Evolutionary conservation across 2,888 invertebrate genomes (phyloP), one percentile per base, ranked within the genome.

Genomic region (Lepidochrysops patricia): DNA sequence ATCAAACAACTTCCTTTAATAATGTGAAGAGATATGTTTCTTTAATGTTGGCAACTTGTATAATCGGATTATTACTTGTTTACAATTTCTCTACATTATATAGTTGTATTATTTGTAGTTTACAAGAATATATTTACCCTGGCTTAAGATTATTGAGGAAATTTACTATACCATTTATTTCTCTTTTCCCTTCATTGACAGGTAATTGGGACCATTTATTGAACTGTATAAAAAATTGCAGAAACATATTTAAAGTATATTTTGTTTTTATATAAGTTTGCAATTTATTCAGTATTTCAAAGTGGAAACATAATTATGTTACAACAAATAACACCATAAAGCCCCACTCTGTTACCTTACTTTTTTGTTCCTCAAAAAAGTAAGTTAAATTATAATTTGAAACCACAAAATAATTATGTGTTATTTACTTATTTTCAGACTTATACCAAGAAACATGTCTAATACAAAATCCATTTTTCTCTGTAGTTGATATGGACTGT

Each of bases 361-460:
- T n/a, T n/a, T n/a, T n/a, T n/a, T n/a, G n/a, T n/a, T n/a, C n/a
- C n/a, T n/a, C n/a, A n/a, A n/a, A n/a, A n/a, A n/a, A 9, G 7
- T 34, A 6, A 9, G 12, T 32, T 4, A 5, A 4, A 32, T 23
- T 15, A 49, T 49, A 19, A 23, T 48, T 1, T 9, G 23, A 3
- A 49, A 49, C 4, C 48, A 9, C 19, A 23, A 23, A 15, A 6
- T 15, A 26, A 25, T 4, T 37, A 15, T 13, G 34, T 26, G 29
- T 5, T 3, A n/a, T 35, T 9, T 29, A 48, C 23, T 29, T 60
- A 61, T 23, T 64, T 63, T 68, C 84, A 92, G 96, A 93, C 76
- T 91, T 93, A 49, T 96, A 97, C 71, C 96, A 96, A 85, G 96
- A 96, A 80, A 93, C 94, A 72, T 97, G 96, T 76, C 84, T 97